Evolutionary conservation across 1,140 invertebrate species (phyloP).

Genomic region (Hyles euphorbiae): DNA sequence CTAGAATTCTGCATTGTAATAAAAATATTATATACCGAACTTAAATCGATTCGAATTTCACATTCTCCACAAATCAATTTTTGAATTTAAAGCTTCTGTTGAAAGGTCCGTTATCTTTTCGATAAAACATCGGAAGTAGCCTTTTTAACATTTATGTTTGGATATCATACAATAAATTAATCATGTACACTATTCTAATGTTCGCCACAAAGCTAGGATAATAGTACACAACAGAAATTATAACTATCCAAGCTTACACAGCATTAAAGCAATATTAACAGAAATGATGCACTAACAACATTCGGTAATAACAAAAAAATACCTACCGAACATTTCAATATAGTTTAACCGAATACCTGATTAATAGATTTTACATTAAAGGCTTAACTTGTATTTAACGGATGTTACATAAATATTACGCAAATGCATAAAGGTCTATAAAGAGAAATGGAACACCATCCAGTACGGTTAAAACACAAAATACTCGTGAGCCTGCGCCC

Average conservation of each 20-base stretch:
- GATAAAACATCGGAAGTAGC: too few species aligned
- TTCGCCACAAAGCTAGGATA: too few species aligned
- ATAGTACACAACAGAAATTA: not conserved
- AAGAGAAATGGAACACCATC: slow-evolving; percentile 30
- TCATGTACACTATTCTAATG: too few species aligned
- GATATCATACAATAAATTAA: too few species aligned
- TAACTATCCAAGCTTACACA: not conserved
- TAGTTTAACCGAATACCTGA: not conserved
- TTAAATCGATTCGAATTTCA: too few species aligned
- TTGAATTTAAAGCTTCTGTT: too few species aligned
- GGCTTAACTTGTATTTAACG: slow-evolving; percentile 11
- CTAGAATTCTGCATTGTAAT: too few species aligned
- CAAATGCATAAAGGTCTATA: slow-evolving; percentile 26
- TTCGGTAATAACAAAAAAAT: not conserved
- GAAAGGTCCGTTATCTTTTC: too few species aligned
- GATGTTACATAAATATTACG: slow-evolving; percentile 24
- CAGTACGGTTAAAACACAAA: slow-evolving; percentile 28
- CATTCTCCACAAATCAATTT: too few species aligned
- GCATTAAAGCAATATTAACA: not conserved
- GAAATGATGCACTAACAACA: not conserved
- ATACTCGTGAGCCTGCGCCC: slow-evolving; percentile 15
- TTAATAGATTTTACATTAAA: slow-evolving; percentile 8
- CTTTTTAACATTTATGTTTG: too few species aligned
- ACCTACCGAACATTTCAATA: slow-evolving; percentile 1
- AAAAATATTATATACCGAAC: too few species aligned